Base-by-base conservation (phyloP, 92 coral and sea anemone species). In the Desmophyllum pertusum region DNA sequence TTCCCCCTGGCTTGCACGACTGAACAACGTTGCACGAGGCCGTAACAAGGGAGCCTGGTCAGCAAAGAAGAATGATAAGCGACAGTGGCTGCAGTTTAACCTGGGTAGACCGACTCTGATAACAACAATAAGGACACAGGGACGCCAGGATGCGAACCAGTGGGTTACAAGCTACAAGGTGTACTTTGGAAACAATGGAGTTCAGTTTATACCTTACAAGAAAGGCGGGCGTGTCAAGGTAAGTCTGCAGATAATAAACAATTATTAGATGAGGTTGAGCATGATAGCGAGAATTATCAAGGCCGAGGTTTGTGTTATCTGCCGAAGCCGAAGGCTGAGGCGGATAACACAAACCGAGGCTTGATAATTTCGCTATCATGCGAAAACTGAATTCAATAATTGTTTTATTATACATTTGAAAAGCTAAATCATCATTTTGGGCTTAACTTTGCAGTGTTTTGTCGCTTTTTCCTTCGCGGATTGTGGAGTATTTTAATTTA, bases 21-120 rank as follows among this genome's bases (percentile, higher is more conserved):
- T 91, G 11, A 88, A 91, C 76, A 91, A 70, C 81, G 70, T 23
- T 13, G 85, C 81, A 1, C 89, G 80, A 23, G 94, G 91, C 6
- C 75, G 80, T n/a, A 39, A 79, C 38, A 75, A 70, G 70, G 94
- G 94, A 67, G 94, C 77, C 2, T 91, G 94, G 94, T 79, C 89
- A 0, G 89, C 89, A 10, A 77, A 83, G 48, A 81, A 68, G 70
- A 91, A 91, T 70, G 76, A 91, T 77, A 66, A 19, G 0, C 75
- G 80, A 14, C 94, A 91, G 33, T 91, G 91, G 92, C 52, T 91
- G 15, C 87, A 91, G 52, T 61, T 91, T n/a, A 85, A 84, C 66
- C 83, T 91, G 36, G 85, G 85, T 2, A 66, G 43, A 48, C 86
- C 83, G 18, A 81, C 85, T 64, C 43, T 79, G 50, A 46, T 91